phyloP scores from a whole-genome alignment of 2,113 vertebrate species.

The Dolichotis patagonum region DNA sequence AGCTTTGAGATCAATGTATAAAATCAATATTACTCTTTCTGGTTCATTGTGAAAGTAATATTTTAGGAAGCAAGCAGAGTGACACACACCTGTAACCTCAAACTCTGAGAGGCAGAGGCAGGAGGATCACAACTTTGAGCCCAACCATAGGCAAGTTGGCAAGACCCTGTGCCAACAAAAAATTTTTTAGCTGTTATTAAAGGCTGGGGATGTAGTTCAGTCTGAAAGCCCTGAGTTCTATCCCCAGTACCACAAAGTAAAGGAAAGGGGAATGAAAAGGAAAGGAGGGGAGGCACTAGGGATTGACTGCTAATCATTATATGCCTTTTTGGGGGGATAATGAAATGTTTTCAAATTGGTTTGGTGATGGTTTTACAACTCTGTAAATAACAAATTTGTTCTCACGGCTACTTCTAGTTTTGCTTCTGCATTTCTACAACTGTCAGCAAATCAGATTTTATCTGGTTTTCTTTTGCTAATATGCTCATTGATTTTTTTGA shows the following conservation, averaged over 20 bases:
- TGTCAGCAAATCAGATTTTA: background rate
- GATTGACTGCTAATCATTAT: background rate
- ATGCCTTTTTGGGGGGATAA: background rate
- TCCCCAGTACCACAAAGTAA: background rate
- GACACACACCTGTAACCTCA: background rate
- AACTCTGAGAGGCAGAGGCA: background rate
- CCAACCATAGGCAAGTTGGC: background rate
- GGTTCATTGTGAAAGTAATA: background rate
- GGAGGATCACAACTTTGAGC: background rate
- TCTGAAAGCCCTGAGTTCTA: background rate
- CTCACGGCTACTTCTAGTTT: background rate
- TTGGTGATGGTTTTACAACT: background rate
- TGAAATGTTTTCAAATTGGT: background rate
- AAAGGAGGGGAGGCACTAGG: background rate
- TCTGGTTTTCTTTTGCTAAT: background rate
- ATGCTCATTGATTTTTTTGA: background rate
- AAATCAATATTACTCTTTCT: constrained; percentile 21
- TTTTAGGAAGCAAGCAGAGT: background rate
- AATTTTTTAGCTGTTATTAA: background rate
- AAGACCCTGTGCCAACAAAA: background rate
- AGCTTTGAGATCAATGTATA: background rate
- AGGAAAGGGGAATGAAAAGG: background rate
- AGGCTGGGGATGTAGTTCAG: background rate
- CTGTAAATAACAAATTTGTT: background rate
- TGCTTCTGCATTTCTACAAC: background rate